These are phyloP conservation scores for Dione vanillae DNA, from an alignment of 2,888 invertebrate genomes.

Conservation along the genomic window DNA sequence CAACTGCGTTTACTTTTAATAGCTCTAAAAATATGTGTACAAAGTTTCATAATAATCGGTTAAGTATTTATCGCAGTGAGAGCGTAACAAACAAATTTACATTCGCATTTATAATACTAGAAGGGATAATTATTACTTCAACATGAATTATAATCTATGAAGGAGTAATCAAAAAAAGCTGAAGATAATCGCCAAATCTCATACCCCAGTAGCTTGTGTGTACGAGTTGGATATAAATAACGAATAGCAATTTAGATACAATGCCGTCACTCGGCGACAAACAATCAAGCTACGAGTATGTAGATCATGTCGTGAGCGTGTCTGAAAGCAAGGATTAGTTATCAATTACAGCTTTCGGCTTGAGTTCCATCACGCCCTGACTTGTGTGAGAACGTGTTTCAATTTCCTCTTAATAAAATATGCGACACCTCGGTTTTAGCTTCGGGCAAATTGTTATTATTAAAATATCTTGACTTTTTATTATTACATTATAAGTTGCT, in stretches of 20 bases:
- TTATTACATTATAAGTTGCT: not conserved
- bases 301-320: constrained; percentile 48
- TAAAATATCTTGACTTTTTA: constrained; percentile 6
- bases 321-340: constrained; percentile 71
- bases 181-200: not conserved
- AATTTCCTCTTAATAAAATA: constrained; percentile 50
- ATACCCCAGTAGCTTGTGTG: too few relatives aligned
- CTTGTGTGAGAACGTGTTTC: constrained; percentile 54
- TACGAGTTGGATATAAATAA: constrained; percentile 20
- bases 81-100: too few relatives aligned
- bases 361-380: constrained; percentile 51
- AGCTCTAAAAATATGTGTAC: too few relatives aligned
- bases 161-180: too few relatives aligned
- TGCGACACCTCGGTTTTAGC: constrained; percentile 36
- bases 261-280: constrained; percentile 37
- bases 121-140: too few relatives aligned
- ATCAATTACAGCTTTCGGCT: constrained; percentile 71
- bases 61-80: too few relatives aligned
- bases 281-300: constrained; percentile 42
- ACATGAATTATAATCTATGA: too few relatives aligned
- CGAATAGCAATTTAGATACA: constrained; percentile 26
- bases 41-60: too few relatives aligned
- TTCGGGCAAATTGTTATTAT: constrained; percentile 22
- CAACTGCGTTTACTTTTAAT: too few relatives aligned
- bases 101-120: too few relatives aligned